Base-by-base conservation (phyloP, 1,140 invertebrate genomes). In the Trichogramma pretiosum region DNA sequence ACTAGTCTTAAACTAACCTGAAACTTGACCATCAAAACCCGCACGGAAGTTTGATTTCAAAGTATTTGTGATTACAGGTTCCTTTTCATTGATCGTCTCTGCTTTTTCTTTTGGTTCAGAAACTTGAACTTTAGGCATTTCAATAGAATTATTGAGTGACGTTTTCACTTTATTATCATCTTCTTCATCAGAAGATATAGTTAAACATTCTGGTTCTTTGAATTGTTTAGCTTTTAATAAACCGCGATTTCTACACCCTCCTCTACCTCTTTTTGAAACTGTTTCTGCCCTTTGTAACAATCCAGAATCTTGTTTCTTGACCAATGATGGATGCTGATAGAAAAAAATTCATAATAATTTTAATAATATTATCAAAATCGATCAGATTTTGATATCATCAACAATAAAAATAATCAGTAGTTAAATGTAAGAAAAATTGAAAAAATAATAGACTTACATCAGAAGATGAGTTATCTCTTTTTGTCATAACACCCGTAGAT, bases 141-240 rank as follows among this genome's bases (percentile, higher is more conserved):
- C n/a, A n/a, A n/a, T n/a, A n/a, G n/a, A n/a, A 56, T 56, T 47
- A 32, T 53, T n/a, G 39, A 21, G 14, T 47, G 26, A 7, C n/a
- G n/a, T n/a, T 32, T 47, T 46, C 55, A 57, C 4, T 48, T 45
- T 21, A 30, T 26, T 52, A 11, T 52, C 50, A 26, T 72, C 68
- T 40, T 72, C 70, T 16, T 72, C 70, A 24, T 70, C 67, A 5
- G 70, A 72, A 3, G 70, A 72, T 58, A 72, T 67, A 28, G 65
- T 72, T 44, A 72, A 60, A 50, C 67, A 71, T 56, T 70, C 68
- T 59, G 64, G 65, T 34, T 67, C 65, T 53, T 65, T 66, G 9
- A 63, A 52, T 63, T 41, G 54, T 19, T 10, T 45, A 14, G 56
- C 22, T 16, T 38, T 23, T 11, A 40, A 0, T 26, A 24, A 3